phyloP scores from a whole-genome alignment of 2,797 vertebrate species.

The Galaxias olidus region DNA sequence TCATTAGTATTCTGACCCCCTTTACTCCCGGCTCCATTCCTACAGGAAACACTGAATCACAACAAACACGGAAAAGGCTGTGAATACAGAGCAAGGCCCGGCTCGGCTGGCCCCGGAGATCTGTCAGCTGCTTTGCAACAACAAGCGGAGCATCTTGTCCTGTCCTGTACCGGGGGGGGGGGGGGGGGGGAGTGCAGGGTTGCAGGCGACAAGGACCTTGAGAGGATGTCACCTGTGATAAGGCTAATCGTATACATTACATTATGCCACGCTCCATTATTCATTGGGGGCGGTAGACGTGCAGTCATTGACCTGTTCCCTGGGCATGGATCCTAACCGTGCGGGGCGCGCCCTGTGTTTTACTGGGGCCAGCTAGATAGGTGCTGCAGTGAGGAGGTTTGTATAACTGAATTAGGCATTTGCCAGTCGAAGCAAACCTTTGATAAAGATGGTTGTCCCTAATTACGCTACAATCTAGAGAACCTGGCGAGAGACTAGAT shows the following conservation, averaged over 20 bases:
- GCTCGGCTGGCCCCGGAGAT: neutral
- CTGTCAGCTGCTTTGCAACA: conserved; percentile 1
- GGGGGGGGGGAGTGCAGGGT: neutral
- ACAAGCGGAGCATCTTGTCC: neutral
- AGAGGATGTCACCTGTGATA: conserved; percentile 5
- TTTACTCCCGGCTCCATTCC: too few species aligned
- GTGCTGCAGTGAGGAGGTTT: too few species aligned
- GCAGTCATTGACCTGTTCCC: neutral
- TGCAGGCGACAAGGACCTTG: conserved; percentile 12
- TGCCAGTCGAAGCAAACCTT: too few species aligned
- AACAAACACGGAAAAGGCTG: neutral
- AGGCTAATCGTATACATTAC: conserved; percentile 23
- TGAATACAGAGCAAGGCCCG: neutral
- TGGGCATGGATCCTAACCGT: neutral
- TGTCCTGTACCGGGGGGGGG: neutral
- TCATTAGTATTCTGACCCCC: neutral
- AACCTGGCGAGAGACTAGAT: too few species aligned
- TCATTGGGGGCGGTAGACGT: conserved; percentile 7
- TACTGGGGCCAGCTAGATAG: too few species aligned
- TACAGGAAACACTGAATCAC: neutral
- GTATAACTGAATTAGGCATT: too few species aligned
- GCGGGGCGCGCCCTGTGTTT: too few species aligned
- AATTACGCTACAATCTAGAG: too few species aligned
- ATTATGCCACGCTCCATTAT: conserved; percentile 18
- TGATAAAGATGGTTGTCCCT: too few species aligned